Conservation (phyloP, 2,797 vertebrate species). For the Lepilemur septentrionalis region DNA sequence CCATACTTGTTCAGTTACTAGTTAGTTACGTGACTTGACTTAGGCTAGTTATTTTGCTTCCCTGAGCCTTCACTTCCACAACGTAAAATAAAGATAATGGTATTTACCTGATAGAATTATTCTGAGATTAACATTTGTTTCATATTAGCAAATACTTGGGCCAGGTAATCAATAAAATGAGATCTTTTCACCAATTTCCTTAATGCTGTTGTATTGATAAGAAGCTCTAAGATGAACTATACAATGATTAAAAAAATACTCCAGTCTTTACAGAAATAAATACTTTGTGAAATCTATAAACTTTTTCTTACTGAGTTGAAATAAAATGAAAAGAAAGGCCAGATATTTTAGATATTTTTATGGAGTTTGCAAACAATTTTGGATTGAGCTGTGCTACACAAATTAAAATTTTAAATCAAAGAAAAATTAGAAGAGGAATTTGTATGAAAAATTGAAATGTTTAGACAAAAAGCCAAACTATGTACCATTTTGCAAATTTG, state of each 20-base stretch:
- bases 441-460: background rate
- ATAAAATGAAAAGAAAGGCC: slow-evolving; percentile 8
- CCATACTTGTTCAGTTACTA: background rate
- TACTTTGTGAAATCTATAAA: background rate
- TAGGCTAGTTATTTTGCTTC: background rate
- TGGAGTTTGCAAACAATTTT: background rate
- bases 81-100: background rate
- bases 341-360: background rate
- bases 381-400: background rate
- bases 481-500: background rate
- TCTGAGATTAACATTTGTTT: background rate
- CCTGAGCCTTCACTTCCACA: background rate
- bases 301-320: background rate
- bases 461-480: background rate
- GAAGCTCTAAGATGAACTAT: slow-evolving; percentile 11
- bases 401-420: slow-evolving; percentile 36
- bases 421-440: slow-evolving; percentile 33
- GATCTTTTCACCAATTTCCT: background rate
- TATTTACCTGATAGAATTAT: background rate
- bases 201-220: background rate
- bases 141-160: background rate
- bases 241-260: background rate
- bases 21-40: background rate
- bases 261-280: background rate
- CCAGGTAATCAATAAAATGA: background rate